Conservation (phyloP, 1,140 invertebrate species). For the Lerema accius region DNA sequence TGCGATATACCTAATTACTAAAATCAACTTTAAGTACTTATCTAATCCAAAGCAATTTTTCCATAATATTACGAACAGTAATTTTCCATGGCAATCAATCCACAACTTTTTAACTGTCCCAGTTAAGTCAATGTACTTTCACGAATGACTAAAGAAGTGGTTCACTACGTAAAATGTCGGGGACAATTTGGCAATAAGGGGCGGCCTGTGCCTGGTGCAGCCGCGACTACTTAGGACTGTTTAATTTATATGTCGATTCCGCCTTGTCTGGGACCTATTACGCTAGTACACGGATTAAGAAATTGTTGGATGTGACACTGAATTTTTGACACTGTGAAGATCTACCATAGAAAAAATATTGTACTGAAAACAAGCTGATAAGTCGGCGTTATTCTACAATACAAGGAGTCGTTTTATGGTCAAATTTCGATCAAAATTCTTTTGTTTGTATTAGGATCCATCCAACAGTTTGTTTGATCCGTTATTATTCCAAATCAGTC, state of each 20-base stretch:
- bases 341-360: too few relatives aligned
- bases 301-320: slow-evolving; percentile 37
- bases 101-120: slow-evolving; percentile 30
- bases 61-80: neutral
- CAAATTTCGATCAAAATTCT: too few relatives aligned
- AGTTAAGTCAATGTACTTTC: slow-evolving; percentile 43
- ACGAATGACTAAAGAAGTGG: slow-evolving; percentile 54
- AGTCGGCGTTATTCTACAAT: too few relatives aligned
- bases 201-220: slow-evolving; percentile 70
- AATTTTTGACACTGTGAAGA: slow-evolving; percentile 28
- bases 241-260: slow-evolving; percentile 75
- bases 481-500: too few relatives aligned
- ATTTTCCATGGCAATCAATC: slow-evolving; percentile 12
- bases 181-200: slow-evolving; percentile 76
- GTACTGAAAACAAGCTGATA: too few relatives aligned
- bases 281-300: slow-evolving; percentile 36
- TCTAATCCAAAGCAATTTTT: neutral
- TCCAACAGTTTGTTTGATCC: too few relatives aligned
- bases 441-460: too few relatives aligned
- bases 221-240: slow-evolving; percentile 66
- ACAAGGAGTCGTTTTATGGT: too few relatives aligned
- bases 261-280: slow-evolving; percentile 60
- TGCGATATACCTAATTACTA: too few relatives aligned
- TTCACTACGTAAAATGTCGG: slow-evolving; percentile 56
- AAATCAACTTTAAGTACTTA: too few relatives aligned